phyloP scores from a whole-genome alignment of 1,140 invertebrate species.

The Anthonomus grandis region DNA sequence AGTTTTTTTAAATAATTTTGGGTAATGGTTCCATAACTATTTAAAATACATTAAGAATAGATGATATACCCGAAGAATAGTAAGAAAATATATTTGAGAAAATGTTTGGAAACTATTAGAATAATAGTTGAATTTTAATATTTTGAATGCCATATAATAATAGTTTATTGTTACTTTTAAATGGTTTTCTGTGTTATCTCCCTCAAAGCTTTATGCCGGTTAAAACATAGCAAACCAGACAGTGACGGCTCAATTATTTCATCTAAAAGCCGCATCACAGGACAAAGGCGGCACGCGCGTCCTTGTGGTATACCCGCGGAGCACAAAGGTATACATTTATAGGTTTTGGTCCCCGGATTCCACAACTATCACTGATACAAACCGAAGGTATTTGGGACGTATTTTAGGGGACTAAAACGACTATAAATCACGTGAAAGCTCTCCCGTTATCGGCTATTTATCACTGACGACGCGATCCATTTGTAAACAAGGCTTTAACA shows the following conservation, averaged over 20 bases:
- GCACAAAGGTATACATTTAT: slow-evolving; percentile 1
- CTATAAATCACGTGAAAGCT: slow-evolving; percentile 16
- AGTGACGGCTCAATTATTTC: not conserved
- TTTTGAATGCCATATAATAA: too few relatives aligned
- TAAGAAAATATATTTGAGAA: too few relatives aligned
- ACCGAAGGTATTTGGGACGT: slow-evolving; percentile 9
- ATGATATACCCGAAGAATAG: too few relatives aligned
- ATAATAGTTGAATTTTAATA: too few relatives aligned
- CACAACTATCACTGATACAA: slow-evolving; percentile 5
- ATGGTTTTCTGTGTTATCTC: too few relatives aligned
- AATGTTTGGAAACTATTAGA: too few relatives aligned
- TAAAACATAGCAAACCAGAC: not conserved
- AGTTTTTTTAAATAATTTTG: too few relatives aligned
- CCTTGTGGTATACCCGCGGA: not conserved
- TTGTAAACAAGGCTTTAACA: slow-evolving; percentile 23
- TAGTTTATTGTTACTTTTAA: too few relatives aligned
- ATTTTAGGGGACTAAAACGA: slow-evolving; percentile 10
- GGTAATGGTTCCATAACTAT: too few relatives aligned
- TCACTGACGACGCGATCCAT: slow-evolving; percentile 16
- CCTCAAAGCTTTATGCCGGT: too few relatives aligned
- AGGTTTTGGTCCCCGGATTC: slow-evolving; percentile 10
- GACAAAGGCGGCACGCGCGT: slow-evolving; percentile 1
- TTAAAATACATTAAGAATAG: too few relatives aligned
- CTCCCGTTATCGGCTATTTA: slow-evolving; percentile 25
- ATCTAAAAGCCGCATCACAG: not conserved